Conservation (phyloP, 2,113 vertebrate species). For the Tyto alba region DNA sequence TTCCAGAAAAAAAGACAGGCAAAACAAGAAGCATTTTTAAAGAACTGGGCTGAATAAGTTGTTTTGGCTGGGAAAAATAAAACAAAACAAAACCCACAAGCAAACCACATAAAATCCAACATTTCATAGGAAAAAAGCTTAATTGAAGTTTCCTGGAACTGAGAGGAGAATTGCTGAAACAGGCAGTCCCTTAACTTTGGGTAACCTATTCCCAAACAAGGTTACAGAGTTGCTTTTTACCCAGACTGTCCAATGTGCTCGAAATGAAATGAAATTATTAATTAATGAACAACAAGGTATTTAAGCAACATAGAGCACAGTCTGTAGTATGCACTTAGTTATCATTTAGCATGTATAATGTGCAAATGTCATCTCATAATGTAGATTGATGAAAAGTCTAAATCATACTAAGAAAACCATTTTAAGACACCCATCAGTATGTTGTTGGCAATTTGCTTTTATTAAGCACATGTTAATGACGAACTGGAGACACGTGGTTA, state of each 20-base stretch:
- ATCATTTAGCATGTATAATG: neutral
- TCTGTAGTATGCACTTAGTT: neutral
- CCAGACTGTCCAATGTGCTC: neutral
- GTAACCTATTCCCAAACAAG: neutral
- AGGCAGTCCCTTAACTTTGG: neutral
- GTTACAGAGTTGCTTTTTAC: neutral
- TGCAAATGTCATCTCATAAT: neutral
- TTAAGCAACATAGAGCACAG: neutral
- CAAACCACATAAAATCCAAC: too few species aligned
- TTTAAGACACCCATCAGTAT: neutral
- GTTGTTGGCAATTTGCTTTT: neutral
- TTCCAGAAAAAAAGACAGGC: neutral
- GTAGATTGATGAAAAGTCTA: neutral
- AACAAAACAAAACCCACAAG: neutral
- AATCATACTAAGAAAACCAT: neutral
- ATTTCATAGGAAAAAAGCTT: neutral
- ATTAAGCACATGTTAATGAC: neutral
- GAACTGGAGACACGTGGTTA: neutral
- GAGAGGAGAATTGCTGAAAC: neutral
- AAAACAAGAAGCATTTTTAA: neutral
- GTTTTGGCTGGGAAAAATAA: neutral
- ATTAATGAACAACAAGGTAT: neutral
- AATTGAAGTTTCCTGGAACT: neutral
- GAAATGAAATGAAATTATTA: neutral
- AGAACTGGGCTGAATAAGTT: neutral